Percentiles rank a stretch among this genome's conserved stretches.
Evolutionary conservation across 2,113 vertebrate species (phyloP).

Genomic region (Turdus rufiventris): DNA sequence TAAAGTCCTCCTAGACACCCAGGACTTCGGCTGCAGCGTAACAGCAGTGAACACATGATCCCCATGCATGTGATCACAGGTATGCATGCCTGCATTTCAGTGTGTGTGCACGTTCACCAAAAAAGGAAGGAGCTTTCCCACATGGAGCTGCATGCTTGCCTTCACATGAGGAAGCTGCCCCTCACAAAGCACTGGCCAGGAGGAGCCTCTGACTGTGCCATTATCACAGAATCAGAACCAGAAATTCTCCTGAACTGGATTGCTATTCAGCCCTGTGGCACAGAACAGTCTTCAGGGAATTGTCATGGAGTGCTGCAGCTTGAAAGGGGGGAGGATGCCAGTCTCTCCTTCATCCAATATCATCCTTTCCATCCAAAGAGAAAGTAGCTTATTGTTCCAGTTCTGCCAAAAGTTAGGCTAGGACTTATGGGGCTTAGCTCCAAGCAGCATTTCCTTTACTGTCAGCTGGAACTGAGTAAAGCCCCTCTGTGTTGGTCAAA

Average conservation of each 20-base stretch:
- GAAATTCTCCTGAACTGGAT: not conserved
- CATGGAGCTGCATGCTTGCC: not conserved
- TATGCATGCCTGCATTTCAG: not conserved
- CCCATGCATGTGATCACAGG: accelerated
- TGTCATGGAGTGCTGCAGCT: not conserved
- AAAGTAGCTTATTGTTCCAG: not conserved
- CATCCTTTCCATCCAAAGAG: not conserved
- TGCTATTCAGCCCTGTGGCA: not conserved
- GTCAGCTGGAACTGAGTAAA: not conserved
- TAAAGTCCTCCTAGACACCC: not conserved
- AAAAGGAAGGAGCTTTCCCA: not conserved
- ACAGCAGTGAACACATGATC: not conserved
- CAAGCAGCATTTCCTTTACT: not conserved
- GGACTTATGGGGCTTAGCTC: not conserved
- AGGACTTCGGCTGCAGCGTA: not conserved
- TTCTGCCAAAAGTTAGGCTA: not conserved
- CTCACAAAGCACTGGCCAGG: not conserved
- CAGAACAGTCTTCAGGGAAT: not conserved
- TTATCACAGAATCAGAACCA: not conserved
- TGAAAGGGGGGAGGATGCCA: not conserved
- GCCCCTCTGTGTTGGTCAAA: not conserved
- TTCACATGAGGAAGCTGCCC: not conserved
- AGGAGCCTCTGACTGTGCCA: not conserved
- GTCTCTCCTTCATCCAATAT: not conserved
- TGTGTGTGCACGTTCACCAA: too few relatives aligned